phyloP scores from a whole-genome alignment of 2,797 vertebrate species.

The Anabacerthia variegaticeps region DNA sequence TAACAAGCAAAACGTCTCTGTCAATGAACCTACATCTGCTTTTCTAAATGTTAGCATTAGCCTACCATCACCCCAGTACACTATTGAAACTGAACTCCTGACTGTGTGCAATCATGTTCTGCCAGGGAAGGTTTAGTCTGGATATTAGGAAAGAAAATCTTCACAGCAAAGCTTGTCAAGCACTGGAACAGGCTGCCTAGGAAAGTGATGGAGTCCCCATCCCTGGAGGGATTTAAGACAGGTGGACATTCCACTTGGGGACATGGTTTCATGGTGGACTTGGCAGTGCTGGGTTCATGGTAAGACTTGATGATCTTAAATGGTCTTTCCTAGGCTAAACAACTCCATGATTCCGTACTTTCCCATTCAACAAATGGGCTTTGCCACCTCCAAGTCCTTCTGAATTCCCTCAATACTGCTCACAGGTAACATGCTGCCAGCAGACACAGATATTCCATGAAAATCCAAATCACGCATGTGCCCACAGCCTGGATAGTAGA shows the following conservation, averaged over 20 bases:
- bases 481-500: not conserved
- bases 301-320: not conserved
- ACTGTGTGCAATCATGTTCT: not conserved
- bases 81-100: not conserved
- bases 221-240: rapidly evolving
- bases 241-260: too few species aligned
- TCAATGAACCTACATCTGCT: not conserved
- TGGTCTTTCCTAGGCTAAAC: not conserved
- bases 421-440: not conserved
- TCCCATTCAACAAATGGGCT: not conserved
- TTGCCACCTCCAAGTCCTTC: not conserved
- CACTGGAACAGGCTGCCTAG: not conserved
- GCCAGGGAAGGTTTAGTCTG: not conserved
- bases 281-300: not conserved
- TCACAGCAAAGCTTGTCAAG: not conserved
- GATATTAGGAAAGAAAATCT: not conserved
- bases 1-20: not conserved
- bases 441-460: not conserved
- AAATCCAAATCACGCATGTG: not conserved
- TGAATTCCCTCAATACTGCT: not conserved
- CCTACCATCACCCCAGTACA: not conserved
- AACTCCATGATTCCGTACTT: not conserved
- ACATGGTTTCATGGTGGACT: not conserved
- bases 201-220: not conserved
- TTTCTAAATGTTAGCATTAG: not conserved